Conservation (phyloP, 2,113 vertebrate species). For the Zeus faber region DNA sequence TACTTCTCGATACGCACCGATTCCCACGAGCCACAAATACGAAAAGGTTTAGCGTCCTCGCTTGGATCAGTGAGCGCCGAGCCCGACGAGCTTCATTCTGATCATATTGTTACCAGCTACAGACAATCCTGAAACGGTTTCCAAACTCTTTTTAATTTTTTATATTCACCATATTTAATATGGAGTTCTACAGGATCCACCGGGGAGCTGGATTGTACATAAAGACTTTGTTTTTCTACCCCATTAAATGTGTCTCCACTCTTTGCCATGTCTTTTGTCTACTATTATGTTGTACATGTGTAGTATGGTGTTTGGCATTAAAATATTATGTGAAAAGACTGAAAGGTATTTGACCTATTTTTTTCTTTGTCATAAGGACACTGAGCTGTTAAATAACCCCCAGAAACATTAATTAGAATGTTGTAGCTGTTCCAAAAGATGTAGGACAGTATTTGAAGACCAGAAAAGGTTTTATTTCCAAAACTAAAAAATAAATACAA, state of each 20-base stretch:
- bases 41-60: too few species aligned
- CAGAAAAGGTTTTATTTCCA: constrained; percentile 27
- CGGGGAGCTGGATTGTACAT: constrained; percentile 61
- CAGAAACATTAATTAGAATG: too few species aligned
- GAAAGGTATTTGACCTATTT: constrained; percentile 1
- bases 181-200: constrained; percentile 39
- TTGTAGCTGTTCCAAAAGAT: too few species aligned
- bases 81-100: neutral
- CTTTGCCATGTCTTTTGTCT: constrained; percentile 61
- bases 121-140: constrained; percentile 70
- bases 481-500: constrained; percentile 18
- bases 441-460: too few species aligned
- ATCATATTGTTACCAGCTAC: constrained; percentile 52
- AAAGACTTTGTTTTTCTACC: constrained; percentile 67
- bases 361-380: too few species aligned
- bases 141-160: constrained; percentile 64
- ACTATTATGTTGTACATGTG: constrained; percentile 78
- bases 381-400: too few species aligned
- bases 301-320: constrained; percentile 81
- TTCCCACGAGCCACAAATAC: too few species aligned
- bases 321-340: constrained; percentile 68
- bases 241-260: constrained; percentile 59
- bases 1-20: too few species aligned
- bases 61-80: too few species aligned
- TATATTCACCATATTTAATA: constrained; percentile 59